Evolutionary conservation across 2,797 vertebrate species (phyloP).

Genomic region (Halcyon badia): DNA sequence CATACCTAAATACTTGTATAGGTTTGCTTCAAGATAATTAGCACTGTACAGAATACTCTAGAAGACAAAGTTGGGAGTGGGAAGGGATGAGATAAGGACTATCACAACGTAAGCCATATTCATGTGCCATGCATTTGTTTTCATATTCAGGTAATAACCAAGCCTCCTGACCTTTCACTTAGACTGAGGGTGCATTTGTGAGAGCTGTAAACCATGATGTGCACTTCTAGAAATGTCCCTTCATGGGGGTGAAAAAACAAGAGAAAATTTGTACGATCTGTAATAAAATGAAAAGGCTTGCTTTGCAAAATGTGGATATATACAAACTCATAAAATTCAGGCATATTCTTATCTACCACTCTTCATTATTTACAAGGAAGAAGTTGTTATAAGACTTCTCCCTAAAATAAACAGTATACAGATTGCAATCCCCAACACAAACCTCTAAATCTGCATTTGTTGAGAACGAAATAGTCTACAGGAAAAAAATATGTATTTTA

Average conservation of each 20-base stretch:
- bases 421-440: background rate
- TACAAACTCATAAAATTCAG: background rate
- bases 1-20: background rate
- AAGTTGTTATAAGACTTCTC: background rate
- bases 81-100: background rate
- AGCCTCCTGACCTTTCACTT: background rate
- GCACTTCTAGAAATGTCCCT: background rate
- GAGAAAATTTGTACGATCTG: background rate
- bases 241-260: background rate
- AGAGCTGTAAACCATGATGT: background rate
- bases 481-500: background rate
- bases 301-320: background rate
- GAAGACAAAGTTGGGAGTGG: background rate
- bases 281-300: background rate
- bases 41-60: background rate
- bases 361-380: background rate
- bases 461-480: background rate
- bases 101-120: background rate
- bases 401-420: slow-evolving; percentile 12
- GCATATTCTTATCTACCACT: background rate
- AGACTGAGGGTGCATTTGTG: background rate
- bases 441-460: background rate
- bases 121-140: background rate
- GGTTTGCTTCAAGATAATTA: background rate
- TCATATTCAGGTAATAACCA: rapidly evolving